Percentiles rank a stretch among this genome's conserved stretches.
Conservation (phyloP, 1,140 invertebrate species). For the Octopus sinensis region DNA sequence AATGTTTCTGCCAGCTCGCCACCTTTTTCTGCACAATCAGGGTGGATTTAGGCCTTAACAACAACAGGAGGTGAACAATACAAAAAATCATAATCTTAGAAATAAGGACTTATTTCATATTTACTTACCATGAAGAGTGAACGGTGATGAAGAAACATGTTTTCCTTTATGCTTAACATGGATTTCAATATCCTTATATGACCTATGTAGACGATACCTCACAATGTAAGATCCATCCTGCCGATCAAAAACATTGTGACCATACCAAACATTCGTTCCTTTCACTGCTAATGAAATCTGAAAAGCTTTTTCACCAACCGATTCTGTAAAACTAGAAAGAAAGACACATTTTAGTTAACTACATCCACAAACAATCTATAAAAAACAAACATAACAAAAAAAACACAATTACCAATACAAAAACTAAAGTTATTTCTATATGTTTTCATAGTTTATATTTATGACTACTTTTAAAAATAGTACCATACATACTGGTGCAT, state of each 20-base stretch:
- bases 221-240: slow-evolving; percentile 84
- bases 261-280: slow-evolving; percentile 34
- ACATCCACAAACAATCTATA: slow-evolving; percentile 55
- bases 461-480: background rate
- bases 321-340: slow-evolving; percentile 45
- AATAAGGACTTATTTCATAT: background rate
- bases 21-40: too few species aligned
- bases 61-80: too few species aligned
- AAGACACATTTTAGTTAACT: slow-evolving; percentile 53
- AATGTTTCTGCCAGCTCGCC: too few species aligned
- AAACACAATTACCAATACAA: background rate
- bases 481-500: background rate
- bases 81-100: too few species aligned
- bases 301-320: slow-evolving; percentile 45
- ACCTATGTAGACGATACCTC: slow-evolving; percentile 76
- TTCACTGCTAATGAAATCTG: slow-evolving; percentile 28
- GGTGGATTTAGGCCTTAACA: too few species aligned
- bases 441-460: background rate
- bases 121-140: slow-evolving; percentile 64
- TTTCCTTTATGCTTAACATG: slow-evolving; percentile 68
- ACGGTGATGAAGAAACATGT: slow-evolving; percentile 70
- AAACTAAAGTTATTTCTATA: background rate
- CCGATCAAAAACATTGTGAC: slow-evolving; percentile 73
- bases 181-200: slow-evolving; percentile 71
- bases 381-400: background rate